Evolutionary conservation across 2,888 invertebrate species (phyloP).

Genomic region (Caprella mutica): DNA sequence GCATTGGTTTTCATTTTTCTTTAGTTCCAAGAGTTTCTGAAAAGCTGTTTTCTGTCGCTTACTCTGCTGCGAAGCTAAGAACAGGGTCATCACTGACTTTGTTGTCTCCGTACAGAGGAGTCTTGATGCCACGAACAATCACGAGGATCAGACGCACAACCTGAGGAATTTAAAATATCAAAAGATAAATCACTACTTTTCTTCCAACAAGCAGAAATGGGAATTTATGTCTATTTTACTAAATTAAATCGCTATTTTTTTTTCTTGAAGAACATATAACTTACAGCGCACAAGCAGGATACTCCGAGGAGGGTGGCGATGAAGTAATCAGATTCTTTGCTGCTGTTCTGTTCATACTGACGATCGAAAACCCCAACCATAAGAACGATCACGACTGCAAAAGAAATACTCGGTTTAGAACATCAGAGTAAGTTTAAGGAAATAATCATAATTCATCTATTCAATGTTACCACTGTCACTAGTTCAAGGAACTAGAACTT

Average conservation of each 20-base stretch:
- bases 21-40: too few species aligned
- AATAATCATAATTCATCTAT: neutral
- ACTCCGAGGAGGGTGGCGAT: conserved; percentile 23
- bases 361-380: conserved; percentile 23
- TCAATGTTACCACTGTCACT: neutral
- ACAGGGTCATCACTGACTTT: conserved; percentile 29
- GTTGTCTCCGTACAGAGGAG: conserved; percentile 25
- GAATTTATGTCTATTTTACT: too few species aligned
- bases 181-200: too few species aligned
- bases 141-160: conserved; percentile 22
- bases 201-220: too few species aligned
- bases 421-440: neutral
- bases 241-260: too few species aligned
- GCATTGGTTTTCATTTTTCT: too few species aligned
- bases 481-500: neutral
- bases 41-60: too few species aligned
- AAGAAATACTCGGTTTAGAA: neutral
- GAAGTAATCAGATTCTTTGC: conserved; percentile 19
- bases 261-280: too few species aligned
- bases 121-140: conserved; percentile 20
- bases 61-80: conserved; percentile 24
- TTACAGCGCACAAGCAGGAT: conserved; percentile 17
- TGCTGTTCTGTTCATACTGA: conserved; percentile 4
- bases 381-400: conserved; percentile 18
- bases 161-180: too few species aligned